Evolutionary conservation across 2,113 vertebrate genomes (phyloP), one percentile per base, ranked within the genome.

Genomic region (Melierax canorus): DNA sequence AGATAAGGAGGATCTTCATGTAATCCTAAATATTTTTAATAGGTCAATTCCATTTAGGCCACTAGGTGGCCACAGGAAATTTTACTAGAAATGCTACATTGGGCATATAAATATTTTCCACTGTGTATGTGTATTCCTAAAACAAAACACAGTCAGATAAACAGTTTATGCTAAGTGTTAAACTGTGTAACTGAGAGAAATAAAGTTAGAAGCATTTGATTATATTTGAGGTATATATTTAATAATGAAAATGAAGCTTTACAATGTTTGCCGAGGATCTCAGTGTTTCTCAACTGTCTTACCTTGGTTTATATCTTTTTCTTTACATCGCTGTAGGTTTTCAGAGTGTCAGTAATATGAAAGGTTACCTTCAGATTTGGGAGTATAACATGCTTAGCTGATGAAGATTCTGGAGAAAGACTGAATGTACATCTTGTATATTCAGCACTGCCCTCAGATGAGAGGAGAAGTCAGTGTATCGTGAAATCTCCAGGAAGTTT

Each of bases 61-160:
- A 96, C 94, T 97, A 92, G 96, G 94, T 97, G 96, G 96, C 94
- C 92, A 64, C 38, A 56, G 73, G 76, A 95, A 60, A 83, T 94
- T 94, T 93, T 83, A 74, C 78, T 67, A 79, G 84, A 93, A 78
- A 66, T 96, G 94, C 90, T 95, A 58, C 74, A 7, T 85, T 48
- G 80, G 90, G 66, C 62, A 88, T 90, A 82, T 36, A 51, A 96
- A 56, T 90, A 91, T 96, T 97, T 95, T 93, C 85, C 24, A 8
- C n/a, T 84, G 60, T 1, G 3, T 85, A 23, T 50, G 50, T 94
- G 86, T 95, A 82, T 76, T 91, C 88, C 78, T 85, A 9, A 88
- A 94, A 55, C 53, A 76, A 90, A 73, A 34, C 63, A 85, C 68
- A 75, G 72, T 46, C 78, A 85, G 64, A 67, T 73, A 38, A 87